phyloP scores from a whole-genome alignment of 2,888 invertebrate species.

The Tachina lurida region DNA sequence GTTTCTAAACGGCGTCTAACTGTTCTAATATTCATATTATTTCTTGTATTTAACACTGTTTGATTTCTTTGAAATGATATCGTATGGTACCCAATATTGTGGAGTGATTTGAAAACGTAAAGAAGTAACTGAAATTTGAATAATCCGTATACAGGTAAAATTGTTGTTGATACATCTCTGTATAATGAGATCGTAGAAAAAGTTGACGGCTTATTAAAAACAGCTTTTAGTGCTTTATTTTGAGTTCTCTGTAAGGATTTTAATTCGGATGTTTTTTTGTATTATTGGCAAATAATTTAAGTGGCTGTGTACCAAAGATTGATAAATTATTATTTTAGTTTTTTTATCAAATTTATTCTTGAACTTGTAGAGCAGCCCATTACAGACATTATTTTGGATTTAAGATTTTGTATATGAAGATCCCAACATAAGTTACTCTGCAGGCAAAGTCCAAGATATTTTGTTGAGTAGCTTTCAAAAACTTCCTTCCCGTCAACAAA shows the following conservation, averaged over 20 bases:
- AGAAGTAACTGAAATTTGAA: neutral
- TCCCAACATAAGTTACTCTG: neutral
- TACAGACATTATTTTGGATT: neutral
- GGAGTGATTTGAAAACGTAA: neutral
- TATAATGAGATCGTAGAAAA: neutral
- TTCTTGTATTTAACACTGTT: neutral
- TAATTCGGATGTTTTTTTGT: neutral
- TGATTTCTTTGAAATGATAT: slow-evolving; percentile 10
- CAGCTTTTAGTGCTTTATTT: neutral
- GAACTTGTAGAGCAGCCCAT: neutral
- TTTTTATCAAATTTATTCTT: neutral
- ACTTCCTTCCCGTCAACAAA: neutral
- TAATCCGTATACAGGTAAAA: too few relatives aligned
- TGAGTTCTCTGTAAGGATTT: neutral
- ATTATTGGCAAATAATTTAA: neutral
- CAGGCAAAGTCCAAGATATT: neutral
- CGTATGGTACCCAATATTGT: neutral
- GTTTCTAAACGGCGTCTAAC: neutral
- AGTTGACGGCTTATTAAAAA: neutral
- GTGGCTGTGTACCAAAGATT: neutral
- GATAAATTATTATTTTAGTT: neutral
- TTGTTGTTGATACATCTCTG: neutral
- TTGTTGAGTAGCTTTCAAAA: neutral
- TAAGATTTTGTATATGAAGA: neutral
- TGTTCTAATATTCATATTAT: slow-evolving; percentile 1